Percentiles rank a stretch among this genome's conserved stretches.
Evolutionary conservation across 2,888 invertebrate genomes (phyloP).

Genomic region (Cantharis rustica): DNA sequence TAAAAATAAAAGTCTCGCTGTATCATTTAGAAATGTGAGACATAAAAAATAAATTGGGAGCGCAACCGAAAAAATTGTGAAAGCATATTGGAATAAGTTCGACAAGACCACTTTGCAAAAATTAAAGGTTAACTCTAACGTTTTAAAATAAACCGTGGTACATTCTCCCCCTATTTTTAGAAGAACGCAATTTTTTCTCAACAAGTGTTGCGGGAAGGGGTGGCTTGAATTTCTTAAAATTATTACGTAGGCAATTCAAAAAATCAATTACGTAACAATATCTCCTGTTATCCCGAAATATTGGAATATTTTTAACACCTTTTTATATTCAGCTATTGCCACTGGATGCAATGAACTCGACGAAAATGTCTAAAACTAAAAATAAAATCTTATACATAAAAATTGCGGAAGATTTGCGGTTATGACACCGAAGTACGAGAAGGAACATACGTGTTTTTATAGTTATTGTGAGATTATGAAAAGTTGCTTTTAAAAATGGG

Average conservation of each 20-base stretch:
- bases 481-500: constrained; percentile 64
- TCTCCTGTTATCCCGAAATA: neutral
- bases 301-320: neutral
- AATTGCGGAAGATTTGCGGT: constrained; percentile 12
- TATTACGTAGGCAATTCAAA: neutral
- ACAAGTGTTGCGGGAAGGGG: neutral
- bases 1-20: neutral
- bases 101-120: neutral
- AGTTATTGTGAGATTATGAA: neutral
- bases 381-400: constrained; percentile 8
- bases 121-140: neutral
- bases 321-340: neutral
- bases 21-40: neutral
- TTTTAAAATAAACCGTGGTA: neutral
- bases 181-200: neutral
- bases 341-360: neutral
- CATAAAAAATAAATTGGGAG: neutral
- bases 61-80: neutral
- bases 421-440: constrained; percentile 12
- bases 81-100: neutral
- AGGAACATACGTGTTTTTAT: constrained; percentile 2
- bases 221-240: neutral
- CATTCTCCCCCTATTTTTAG: neutral
- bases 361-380: constrained; percentile 11
- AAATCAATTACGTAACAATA: neutral